Percentiles rank a stretch among this genome's conserved stretches.
phyloP scores from a whole-genome alignment of 2,888 invertebrate species.

The Allygus modestus region DNA sequence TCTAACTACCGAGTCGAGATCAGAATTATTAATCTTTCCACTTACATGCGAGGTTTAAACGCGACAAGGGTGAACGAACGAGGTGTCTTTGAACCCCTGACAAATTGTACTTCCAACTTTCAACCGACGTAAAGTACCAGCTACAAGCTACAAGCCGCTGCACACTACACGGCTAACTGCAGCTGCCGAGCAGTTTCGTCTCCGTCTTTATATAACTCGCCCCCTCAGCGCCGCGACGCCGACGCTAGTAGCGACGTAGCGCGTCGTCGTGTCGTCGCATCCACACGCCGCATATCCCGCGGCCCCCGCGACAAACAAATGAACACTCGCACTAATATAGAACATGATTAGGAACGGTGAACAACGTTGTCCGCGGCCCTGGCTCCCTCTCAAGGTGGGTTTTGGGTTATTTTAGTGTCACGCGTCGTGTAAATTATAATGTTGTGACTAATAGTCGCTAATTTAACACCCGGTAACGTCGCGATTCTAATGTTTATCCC shows the following conservation, averaged over 20 bases:
- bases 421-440: slow-evolving; percentile 21
- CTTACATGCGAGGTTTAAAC: no score
- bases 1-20: no score
- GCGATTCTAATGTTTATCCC: not conserved
- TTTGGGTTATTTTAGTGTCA: slow-evolving; percentile 16
- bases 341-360: not conserved
- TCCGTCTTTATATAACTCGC: not conserved
- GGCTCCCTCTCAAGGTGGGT: slow-evolving; percentile 19
- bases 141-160: not conserved
- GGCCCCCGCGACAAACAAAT: not conserved
- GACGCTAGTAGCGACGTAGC: no score
- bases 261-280: not conserved
- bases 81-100: not conserved
- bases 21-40: no score
- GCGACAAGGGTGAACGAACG: not conserved
- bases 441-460: not conserved
- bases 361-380: not conserved
- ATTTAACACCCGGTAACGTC: not conserved
- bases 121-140: not conserved
- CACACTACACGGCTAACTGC: not conserved
- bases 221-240: not conserved
- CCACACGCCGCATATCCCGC: not conserved
- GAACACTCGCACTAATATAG: slow-evolving; percentile 13
- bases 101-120: not conserved
- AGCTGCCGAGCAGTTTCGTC: no score